phyloP scores from a whole-genome alignment of 1,140 invertebrate genomes.

The Drosophila suzukii region DNA sequence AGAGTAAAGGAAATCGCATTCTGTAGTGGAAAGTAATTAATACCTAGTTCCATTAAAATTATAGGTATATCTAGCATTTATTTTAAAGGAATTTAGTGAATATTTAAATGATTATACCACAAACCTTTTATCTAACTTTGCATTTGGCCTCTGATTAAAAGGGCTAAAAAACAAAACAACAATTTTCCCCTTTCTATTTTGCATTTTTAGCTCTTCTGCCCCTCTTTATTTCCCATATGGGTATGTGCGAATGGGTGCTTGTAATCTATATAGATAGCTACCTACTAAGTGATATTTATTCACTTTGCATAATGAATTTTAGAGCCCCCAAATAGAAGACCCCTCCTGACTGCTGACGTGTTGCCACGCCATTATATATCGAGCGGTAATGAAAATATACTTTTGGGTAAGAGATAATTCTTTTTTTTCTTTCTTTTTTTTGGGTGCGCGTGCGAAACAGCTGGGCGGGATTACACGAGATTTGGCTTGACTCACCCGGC shows the following conservation, averaged over 20 bases:
- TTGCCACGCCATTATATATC: conserved; percentile 47
- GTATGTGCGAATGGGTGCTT: conserved; percentile 2
- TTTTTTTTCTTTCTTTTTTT: conserved; percentile 9
- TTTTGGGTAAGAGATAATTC: conserved; percentile 7
- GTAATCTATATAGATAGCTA: conserved; percentile 62
- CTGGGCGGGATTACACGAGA: conserved; percentile 50
- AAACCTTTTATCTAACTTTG: neutral
- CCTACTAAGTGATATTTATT: conserved; percentile 46
- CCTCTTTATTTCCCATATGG: no score
- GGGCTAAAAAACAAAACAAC: neutral
- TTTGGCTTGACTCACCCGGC: conserved; percentile 72
- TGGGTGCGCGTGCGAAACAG: conserved; percentile 35
- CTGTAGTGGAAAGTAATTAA: neutral
- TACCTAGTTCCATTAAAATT: neutral
- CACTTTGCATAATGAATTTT: conserved; percentile 67
- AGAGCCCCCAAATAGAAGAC: conserved; percentile 35
- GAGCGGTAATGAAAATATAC: conserved; percentile 45
- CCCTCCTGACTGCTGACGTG: conserved; percentile 15
- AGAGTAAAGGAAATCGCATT: no score
- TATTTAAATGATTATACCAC: neutral
- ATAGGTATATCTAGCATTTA: neutral
- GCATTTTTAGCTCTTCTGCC: neutral
- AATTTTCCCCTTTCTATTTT: neutral
- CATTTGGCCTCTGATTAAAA: conserved; percentile 1
- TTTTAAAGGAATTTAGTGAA: neutral